Base-by-base conservation (phyloP, 2,888 invertebrate genomes). In the Lottia scabra region DNA sequence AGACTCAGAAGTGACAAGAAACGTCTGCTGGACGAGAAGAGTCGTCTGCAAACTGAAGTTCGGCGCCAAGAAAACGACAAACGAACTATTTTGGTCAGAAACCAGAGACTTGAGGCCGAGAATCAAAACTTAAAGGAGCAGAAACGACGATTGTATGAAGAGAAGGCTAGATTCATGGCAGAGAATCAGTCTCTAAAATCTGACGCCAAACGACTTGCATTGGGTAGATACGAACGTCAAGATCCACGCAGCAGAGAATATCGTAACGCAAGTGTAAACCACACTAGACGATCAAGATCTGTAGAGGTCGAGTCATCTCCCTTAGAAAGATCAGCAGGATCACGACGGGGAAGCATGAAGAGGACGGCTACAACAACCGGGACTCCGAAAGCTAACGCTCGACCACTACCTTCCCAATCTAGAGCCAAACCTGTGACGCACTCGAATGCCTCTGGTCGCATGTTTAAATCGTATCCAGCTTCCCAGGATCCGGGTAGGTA, bases 41-140 rank as follows among this genome's bases (percentile, higher is more conserved):
- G 44, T 38, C 62, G 63, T 26, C 46, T 71, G 4, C 64, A 44
- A 27, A 56, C 71, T 1, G 67, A 67, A 23, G 26, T 71, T 8
- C 48, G 67, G 43, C 62, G 66, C n/a, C 45, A 73, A 65, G 75
- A 75, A 48, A 64, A 63, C 2, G 75, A 75, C 19, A 73, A 48
- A 46, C 64, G 75, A 27, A 68, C 46, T 16, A 45, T 71, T 63
- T 16, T 64, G 26, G 73, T 75, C 62, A 69, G 72, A 27, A 71
- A 70, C 68, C 73, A 72, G 66, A 75, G 72, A 38, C 48, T 77
- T 45, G 70, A 74, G 12, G 71, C 75, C 63, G 82, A 84, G 65
- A 83, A 83, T 67, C 80, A 80, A 23, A 78, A 79, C 65, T 73
- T 85, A 64, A 78, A 80, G 13, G 81, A 81, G n/a, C 82, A 81